These are phyloP conservation scores for Anastatus disparis DNA, from an alignment of 1,140 invertebrate genomes.

Conservation along the genomic window DNA sequence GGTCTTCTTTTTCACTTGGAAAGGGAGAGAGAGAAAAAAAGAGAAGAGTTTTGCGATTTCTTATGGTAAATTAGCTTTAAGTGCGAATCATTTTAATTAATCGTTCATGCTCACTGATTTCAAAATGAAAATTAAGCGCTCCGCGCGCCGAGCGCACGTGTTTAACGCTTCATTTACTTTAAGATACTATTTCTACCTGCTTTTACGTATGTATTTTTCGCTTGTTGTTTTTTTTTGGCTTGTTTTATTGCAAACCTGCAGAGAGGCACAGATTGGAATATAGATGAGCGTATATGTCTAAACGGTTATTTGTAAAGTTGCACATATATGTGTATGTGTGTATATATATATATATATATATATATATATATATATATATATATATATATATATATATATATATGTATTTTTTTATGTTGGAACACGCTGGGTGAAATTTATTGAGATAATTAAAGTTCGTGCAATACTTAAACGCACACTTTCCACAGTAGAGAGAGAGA, in stretches of 20 bases:
- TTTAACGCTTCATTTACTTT: constrained; percentile 23
- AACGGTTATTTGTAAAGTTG: not conserved
- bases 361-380: no score
- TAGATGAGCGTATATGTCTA: not conserved
- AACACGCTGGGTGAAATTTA: not conserved
- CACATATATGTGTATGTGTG: no score
- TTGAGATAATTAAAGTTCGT: constrained; percentile 9
- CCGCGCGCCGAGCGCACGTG: constrained; percentile 3
- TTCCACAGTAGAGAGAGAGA: not conserved
- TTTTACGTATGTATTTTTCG: not conserved
- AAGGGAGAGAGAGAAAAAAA: no score
- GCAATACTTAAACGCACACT: not conserved
- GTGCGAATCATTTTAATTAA: not conserved
- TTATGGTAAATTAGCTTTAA: constrained; percentile 4
- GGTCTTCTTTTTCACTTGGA: not conserved
- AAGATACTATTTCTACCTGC: not conserved
- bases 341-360: no score
- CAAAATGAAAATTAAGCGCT: constrained; percentile 13
- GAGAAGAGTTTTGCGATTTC: no score
- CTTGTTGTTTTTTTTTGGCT: no score
- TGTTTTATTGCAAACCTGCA: no score
- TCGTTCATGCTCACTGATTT: not conserved
- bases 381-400: no score
- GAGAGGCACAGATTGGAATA: not conserved
- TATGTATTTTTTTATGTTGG: no score